Percentiles rank a stretch among this genome's conserved stretches.
phyloP scores from a whole-genome alignment of 2,888 invertebrate genomes.

The Cheilosia variabilis region DNA sequence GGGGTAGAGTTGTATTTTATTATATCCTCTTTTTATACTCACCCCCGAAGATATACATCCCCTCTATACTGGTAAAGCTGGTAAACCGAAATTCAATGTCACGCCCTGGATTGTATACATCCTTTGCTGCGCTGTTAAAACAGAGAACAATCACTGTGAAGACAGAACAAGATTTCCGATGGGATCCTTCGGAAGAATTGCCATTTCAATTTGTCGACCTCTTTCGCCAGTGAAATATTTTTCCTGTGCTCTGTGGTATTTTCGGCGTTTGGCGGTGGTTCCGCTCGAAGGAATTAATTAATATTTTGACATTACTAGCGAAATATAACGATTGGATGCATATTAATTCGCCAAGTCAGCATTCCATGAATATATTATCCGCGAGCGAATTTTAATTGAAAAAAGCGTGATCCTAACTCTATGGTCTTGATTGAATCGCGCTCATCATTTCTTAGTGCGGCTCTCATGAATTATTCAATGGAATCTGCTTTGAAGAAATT shows the following conservation, averaged over 20 bases:
- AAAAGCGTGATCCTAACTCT: background rate
- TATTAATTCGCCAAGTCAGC: constrained; percentile 61
- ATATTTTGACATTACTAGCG: constrained; percentile 54
- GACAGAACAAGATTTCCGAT: constrained; percentile 40
- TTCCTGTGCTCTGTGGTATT: constrained; percentile 18
- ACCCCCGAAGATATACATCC: background rate
- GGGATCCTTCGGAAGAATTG: constrained; percentile 58
- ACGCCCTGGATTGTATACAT: constrained; percentile 51
- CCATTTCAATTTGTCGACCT: constrained; percentile 64
- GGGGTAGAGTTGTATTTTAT: constrained; percentile 56
- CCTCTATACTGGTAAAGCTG: background rate
- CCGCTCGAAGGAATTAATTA: constrained; percentile 61
- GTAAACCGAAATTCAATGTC: constrained; percentile 65
- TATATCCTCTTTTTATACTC: constrained; percentile 32
- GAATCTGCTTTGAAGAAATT: constrained; percentile 26
- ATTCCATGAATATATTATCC: constrained; percentile 44
- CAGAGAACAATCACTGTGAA: background rate
- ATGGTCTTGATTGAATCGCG: constrained; percentile 40
- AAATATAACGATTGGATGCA: constrained; percentile 58
- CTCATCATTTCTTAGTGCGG: constrained; percentile 33
- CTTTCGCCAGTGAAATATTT: constrained; percentile 55
- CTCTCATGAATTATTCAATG: constrained; percentile 65
- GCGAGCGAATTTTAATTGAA: constrained; percentile 56
- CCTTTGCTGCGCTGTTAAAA: constrained; percentile 7
- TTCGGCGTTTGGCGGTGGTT: constrained; percentile 10